These are phyloP conservation scores for Bolinopsis microptera DNA, from an alignment of 37 sponge, comb jelly and placozoan species.

Conservation along the genomic window DNA sequence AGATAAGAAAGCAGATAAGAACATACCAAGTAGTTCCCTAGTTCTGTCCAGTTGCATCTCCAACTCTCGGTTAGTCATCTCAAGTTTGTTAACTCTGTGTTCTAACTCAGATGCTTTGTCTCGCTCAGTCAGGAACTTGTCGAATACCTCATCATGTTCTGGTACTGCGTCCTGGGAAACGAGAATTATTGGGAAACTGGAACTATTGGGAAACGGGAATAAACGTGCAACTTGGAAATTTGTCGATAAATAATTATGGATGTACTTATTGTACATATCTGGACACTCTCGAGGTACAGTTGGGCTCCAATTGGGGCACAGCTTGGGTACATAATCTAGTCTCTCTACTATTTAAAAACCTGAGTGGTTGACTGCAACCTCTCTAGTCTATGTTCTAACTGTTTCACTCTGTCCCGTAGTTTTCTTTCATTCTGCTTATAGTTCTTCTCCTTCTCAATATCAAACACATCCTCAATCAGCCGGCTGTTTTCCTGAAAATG, in stretches of 20 bases:
- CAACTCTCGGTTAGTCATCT: background rate
- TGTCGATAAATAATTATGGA: too few species aligned
- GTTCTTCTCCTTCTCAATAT: conserved; percentile 36
- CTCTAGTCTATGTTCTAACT: conserved; percentile 56
- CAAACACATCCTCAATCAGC: conserved; percentile 56
- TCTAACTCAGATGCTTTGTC: conserved; percentile 16
- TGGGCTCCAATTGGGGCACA: too few species aligned
- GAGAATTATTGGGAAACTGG: background rate
- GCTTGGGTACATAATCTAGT: too few species aligned
- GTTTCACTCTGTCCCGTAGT: conserved; percentile 48
- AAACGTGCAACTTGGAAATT: too few species aligned
- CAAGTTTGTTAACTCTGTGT: conserved; percentile 22
- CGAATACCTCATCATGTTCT: conserved; percentile 22
- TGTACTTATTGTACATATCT: too few species aligned
- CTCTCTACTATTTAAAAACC: too few species aligned
- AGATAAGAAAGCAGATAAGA: too few species aligned
- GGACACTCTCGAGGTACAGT: too few species aligned
- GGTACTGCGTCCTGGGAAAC: background rate
- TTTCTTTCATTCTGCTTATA: conserved; percentile 53
- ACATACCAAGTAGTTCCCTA: conserved; percentile 5
- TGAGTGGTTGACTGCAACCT: background rate
- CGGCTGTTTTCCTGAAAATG: conserved; percentile 41
- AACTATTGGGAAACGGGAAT: too few species aligned
- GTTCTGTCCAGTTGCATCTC: conserved; percentile 17
- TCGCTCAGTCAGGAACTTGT: conserved; percentile 22